These are phyloP conservation scores for Taeniopygia guttata DNA, from an alignment of 2,797 vertebrate genomes.

Conservation along the genomic window DNA sequence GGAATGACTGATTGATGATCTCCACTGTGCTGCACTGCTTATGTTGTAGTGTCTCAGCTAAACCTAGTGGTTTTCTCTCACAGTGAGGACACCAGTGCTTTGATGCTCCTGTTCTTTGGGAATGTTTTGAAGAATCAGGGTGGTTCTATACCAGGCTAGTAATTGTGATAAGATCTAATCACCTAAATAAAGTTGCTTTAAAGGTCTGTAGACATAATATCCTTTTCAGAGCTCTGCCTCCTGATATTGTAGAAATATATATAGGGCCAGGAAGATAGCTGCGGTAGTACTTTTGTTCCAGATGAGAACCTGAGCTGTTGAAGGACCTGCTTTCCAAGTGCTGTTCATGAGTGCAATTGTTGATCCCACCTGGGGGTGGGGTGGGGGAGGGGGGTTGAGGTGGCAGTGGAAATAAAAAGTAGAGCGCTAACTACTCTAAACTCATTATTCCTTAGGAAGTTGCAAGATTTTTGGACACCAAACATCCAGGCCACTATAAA, in stretches of 20 bases:
- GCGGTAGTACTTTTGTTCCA: background rate
- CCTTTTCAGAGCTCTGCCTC: background rate
- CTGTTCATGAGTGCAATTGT: background rate
- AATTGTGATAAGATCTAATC: background rate
- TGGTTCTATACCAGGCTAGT: background rate
- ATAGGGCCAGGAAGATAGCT: background rate
- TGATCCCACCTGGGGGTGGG: accelerated
- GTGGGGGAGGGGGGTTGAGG: background rate
- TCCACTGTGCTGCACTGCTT: background rate
- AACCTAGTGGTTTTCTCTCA: background rate
- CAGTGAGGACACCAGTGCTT: background rate
- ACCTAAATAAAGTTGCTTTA: background rate
- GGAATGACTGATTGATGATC: background rate
- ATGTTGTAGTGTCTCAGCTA: background rate
- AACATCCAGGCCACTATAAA: slow-evolving; percentile 89
- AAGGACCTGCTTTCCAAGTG: background rate
- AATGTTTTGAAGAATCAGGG: background rate
- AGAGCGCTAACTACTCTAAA: background rate
- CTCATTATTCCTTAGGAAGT: slow-evolving; percentile 82
- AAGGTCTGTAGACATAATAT: background rate
- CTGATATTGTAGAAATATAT: background rate
- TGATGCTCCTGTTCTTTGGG: background rate
- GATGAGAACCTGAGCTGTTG: background rate
- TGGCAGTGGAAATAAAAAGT: background rate
- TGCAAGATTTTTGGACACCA: slow-evolving; percentile 88